Conservation (phyloP, 2,888 invertebrate genomes). For the Cheilosia vernalis region DNA sequence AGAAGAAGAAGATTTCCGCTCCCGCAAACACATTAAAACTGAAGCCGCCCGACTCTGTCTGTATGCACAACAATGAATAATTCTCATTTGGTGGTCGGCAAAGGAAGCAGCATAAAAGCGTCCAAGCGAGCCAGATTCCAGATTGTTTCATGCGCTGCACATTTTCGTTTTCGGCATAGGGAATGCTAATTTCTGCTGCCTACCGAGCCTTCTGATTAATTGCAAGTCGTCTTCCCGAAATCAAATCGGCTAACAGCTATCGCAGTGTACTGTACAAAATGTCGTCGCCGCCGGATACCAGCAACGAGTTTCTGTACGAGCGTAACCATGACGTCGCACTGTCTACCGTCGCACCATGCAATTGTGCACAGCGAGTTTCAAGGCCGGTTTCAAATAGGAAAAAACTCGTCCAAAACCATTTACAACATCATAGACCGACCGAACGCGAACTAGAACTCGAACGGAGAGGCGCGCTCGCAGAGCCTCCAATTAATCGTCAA, state of each 20-base stretch:
- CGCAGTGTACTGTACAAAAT: constrained; percentile 40
- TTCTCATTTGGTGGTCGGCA: constrained; percentile 75
- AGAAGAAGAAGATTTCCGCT: constrained; percentile 72
- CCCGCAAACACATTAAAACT: constrained; percentile 73
- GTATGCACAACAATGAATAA: constrained; percentile 71
- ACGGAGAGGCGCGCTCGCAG: constrained; percentile 30
- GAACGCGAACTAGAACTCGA: constrained; percentile 10
- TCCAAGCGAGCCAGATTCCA: constrained; percentile 74
- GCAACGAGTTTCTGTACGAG: constrained; percentile 40
- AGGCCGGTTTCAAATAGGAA: constrained; percentile 65
- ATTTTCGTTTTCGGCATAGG: constrained; percentile 70
- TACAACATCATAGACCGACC: constrained; percentile 71
- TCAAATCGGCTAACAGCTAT: constrained; percentile 40
- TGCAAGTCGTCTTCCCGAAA: constrained; percentile 60
- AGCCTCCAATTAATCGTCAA: constrained; percentile 67
- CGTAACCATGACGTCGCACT: constrained; percentile 62
- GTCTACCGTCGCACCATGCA: constrained; percentile 58
- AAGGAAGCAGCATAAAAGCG: constrained; percentile 71
- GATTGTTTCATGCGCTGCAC: constrained; percentile 64
- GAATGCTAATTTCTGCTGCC: constrained; percentile 61
- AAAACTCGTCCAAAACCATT: constrained; percentile 70
- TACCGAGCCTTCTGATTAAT: constrained; percentile 68
- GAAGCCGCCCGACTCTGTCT: constrained; percentile 28
- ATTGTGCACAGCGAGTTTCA: constrained; percentile 50
- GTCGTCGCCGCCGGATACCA: constrained; percentile 14